Evolutionary conservation across 2,888 invertebrate genomes (phyloP).

Genomic region (Volucella bombylans): DNA sequence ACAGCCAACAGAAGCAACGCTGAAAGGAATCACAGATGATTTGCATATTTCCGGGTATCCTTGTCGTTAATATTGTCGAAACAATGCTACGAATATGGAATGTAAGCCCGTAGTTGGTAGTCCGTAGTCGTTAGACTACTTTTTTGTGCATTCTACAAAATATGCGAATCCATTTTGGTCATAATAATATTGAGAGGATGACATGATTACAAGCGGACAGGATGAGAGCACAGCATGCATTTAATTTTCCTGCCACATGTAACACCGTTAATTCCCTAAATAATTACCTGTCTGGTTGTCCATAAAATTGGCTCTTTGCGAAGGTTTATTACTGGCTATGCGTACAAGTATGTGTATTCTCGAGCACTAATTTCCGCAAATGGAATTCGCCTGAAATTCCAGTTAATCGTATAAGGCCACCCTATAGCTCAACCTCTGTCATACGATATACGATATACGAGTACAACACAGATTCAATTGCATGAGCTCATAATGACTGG

Average conservation of each 20-base stretch:
- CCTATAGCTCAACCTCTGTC: constrained; percentile 10
- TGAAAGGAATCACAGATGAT: constrained; percentile 40
- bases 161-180: constrained; percentile 19
- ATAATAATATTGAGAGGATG: constrained; percentile 26
- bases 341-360: constrained; percentile 6
- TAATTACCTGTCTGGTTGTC: constrained; percentile 63
- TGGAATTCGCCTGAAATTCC: constrained; percentile 67
- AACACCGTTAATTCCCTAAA: constrained; percentile 64
- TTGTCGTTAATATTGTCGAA: constrained; percentile 28
- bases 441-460: too few species aligned
- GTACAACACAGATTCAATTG: constrained; percentile 7
- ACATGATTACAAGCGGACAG: constrained; percentile 11
- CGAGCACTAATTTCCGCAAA: constrained; percentile 66
- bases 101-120: neutral
- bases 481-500: constrained; percentile 22
- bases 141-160: constrained; percentile 2
- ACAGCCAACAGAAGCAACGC: neutral
- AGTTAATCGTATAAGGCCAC: constrained; percentile 67
- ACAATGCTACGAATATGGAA: constrained; percentile 38
- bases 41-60: constrained; percentile 43
- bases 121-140: too few species aligned
- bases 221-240: constrained; percentile 32
- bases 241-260: constrained; percentile 61
- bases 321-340: neutral
- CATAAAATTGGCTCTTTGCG: constrained; percentile 33